Conservation (phyloP, 2,888 invertebrate species). For the Crematogaster levior region DNA sequence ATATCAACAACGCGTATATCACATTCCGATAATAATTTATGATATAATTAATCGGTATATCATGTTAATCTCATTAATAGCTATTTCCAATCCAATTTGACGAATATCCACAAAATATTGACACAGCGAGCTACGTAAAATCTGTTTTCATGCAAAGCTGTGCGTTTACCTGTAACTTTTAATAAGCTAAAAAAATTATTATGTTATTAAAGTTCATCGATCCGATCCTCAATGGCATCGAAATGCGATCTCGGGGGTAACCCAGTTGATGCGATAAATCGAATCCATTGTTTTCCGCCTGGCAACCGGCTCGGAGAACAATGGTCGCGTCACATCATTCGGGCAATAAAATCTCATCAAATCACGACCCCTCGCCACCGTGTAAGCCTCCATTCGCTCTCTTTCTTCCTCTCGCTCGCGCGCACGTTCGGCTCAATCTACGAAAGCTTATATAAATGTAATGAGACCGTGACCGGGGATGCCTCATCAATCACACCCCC, state of each 20-base stretch:
- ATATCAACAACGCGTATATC: background rate
- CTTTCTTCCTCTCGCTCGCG: slow-evolving; percentile 83
- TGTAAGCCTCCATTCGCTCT: slow-evolving; percentile 84
- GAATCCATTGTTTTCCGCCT: slow-evolving; percentile 75
- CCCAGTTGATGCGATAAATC: slow-evolving; percentile 71
- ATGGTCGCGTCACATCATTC: slow-evolving; percentile 81
- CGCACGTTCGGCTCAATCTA: slow-evolving; percentile 84
- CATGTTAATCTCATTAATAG: slow-evolving; percentile 34
- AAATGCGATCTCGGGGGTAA: background rate
- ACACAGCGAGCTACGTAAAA: background rate
- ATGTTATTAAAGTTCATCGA: background rate
- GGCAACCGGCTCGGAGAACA: slow-evolving; percentile 72
- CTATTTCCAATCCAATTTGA: slow-evolving; percentile 25
- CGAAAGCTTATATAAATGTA: slow-evolving; percentile 86
- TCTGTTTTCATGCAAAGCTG: background rate
- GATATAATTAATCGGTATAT: slow-evolving; percentile 15
- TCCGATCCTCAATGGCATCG: background rate
- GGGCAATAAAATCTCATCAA: slow-evolving; percentile 86
- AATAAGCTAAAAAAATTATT: background rate
- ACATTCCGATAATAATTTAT: slow-evolving; percentile 19
- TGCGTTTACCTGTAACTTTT: background rate
- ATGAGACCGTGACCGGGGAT: slow-evolving; percentile 84
- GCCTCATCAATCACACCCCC: slow-evolving; percentile 85
- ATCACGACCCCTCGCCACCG: slow-evolving; percentile 84
- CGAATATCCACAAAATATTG: slow-evolving; percentile 5